Conservation (phyloP, 2,797 vertebrate genomes). For the Halcyon leucocephala region DNA sequence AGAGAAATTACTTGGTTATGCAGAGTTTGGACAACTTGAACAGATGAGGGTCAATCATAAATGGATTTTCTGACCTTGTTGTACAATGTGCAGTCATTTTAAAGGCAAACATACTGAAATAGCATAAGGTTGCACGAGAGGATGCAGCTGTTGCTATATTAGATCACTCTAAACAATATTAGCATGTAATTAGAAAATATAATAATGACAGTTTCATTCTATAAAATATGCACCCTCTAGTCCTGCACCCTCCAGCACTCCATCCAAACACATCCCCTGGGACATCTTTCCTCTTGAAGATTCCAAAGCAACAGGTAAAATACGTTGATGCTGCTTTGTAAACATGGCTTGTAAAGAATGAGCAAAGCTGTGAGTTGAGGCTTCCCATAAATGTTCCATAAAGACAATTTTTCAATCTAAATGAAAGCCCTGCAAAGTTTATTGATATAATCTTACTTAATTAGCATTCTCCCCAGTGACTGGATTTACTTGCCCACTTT, state of each 20-base stretch:
- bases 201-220: not conserved
- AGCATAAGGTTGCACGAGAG: not conserved
- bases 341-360: not conserved
- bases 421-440: not conserved
- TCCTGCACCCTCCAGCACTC: not conserved
- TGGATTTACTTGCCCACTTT: not conserved
- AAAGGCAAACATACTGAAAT: conserved; percentile 12
- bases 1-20: not conserved
- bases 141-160: not conserved
- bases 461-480: not conserved
- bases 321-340: not conserved
- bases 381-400: not conserved
- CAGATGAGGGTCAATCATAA: not conserved
- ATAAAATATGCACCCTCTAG: not conserved
- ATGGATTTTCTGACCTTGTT: not conserved
- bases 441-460: not conserved
- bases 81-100: not conserved
- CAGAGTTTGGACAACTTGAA: not conserved
- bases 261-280: fast-evolving
- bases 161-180: not conserved
- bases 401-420: not conserved
- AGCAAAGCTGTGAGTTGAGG: not conserved
- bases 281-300: not conserved
- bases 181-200: conserved; percentile 10
- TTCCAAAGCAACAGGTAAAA: not conserved